Conservation (phyloP, 1,140 invertebrate species). For the Platorchestia sp. region DNA sequence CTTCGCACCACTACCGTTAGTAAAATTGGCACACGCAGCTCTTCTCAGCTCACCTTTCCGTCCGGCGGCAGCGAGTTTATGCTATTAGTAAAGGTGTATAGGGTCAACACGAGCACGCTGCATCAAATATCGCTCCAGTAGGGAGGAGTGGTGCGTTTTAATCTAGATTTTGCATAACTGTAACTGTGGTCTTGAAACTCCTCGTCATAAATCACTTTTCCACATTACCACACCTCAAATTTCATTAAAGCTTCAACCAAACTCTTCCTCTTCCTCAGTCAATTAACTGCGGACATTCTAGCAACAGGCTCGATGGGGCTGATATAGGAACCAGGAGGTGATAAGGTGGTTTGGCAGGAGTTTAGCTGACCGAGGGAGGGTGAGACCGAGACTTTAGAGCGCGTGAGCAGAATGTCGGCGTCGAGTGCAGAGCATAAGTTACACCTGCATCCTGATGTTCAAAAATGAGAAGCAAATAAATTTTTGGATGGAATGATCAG, state of each 20-base stretch:
- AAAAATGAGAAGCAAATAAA: background rate
- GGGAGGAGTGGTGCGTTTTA: background rate
- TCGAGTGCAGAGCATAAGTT: background rate
- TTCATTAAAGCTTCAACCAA: background rate
- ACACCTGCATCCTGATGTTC: too few relatives aligned
- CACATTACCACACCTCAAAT: background rate
- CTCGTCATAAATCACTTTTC: background rate
- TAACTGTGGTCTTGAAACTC: background rate
- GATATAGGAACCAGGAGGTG: background rate
- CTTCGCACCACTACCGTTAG: too few relatives aligned
- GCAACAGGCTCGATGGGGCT: constrained; percentile 2
- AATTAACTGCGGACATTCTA: background rate
- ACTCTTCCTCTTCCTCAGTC: background rate
- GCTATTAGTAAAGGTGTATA: background rate
- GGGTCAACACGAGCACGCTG: background rate
- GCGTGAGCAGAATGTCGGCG: background rate
- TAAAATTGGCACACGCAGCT: background rate
- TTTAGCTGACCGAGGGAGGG: background rate
- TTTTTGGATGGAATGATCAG: background rate
- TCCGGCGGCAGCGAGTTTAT: background rate
- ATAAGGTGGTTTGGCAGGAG: background rate
- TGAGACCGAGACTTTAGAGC: background rate
- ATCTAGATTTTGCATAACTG: background rate
- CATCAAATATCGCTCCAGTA: background rate
- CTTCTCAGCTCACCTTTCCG: background rate